phyloP scores from a whole-genome alignment of 1,140 invertebrate species.

The Centruroides vittatus region DNA sequence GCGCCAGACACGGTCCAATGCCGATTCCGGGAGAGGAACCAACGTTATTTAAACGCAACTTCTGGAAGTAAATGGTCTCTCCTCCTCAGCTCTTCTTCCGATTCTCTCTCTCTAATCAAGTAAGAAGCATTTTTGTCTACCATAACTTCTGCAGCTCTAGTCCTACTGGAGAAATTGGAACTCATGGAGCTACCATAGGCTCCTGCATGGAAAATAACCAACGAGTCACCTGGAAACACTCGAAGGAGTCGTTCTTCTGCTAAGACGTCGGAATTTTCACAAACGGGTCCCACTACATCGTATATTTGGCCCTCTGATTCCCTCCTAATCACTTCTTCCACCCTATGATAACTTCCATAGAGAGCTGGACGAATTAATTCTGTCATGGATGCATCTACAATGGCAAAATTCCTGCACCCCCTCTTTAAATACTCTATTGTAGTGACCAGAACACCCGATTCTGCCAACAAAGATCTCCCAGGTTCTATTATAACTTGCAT shows the following conservation, averaged over 20 bases:
- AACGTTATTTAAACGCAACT: too few relatives aligned
- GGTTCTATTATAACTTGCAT: conserved; percentile 30
- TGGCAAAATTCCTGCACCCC: conserved; percentile 15
- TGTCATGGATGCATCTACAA: conserved; percentile 23
- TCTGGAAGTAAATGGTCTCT: background rate
- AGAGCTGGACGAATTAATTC: conserved; percentile 31
- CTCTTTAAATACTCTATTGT: conserved; percentile 24
- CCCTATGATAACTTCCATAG: conserved; percentile 31
- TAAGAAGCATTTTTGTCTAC: conserved; percentile 21
- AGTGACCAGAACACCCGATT: conserved; percentile 29
- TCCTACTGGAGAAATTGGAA: conserved; percentile 34
- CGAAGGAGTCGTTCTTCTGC: conserved; percentile 27
- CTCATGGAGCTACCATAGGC: conserved; percentile 35
- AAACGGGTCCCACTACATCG: conserved; percentile 35
- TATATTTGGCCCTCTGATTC: conserved; percentile 12
- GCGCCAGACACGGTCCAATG: too few relatives aligned
- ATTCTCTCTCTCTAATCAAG: conserved; percentile 26
- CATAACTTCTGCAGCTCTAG: conserved; percentile 29
- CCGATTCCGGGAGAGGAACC: too few relatives aligned
- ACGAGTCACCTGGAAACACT: conserved; percentile 21
- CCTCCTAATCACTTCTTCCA: conserved; percentile 19
- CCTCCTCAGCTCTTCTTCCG: conserved; percentile 20
- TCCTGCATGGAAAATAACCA: conserved; percentile 32
- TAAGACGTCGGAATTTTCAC: conserved; percentile 34
- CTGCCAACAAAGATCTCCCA: conserved; percentile 29